Conservation (phyloP, 92 coral and sea anemone genomes). For the Isaurus tuberculatus region DNA sequence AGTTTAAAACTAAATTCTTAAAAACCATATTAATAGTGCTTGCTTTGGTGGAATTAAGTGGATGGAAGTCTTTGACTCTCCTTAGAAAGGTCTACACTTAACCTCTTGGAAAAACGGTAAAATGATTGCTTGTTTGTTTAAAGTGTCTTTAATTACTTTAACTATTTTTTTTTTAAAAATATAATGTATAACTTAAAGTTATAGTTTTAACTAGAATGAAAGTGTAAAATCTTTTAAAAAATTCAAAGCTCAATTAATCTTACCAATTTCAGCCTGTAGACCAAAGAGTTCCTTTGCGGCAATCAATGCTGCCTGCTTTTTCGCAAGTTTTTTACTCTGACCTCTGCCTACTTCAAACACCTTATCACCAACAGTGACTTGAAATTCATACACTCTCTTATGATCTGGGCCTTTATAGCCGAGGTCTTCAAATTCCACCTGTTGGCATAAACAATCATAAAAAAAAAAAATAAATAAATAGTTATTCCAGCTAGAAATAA, state of each 20-base stretch:
- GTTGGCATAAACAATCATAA: background rate
- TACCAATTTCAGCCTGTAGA: conserved; percentile 64
- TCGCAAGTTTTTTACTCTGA: conserved; percentile 79
- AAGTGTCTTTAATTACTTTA: too few relatives aligned
- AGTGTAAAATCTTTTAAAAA: too few relatives aligned
- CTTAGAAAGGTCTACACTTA: too few relatives aligned
- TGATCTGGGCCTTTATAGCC: conserved; percentile 86
- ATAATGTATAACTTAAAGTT: too few relatives aligned
- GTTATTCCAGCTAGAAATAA: background rate
- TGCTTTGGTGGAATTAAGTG: background rate
- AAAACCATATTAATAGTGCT: background rate
- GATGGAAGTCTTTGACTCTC: too few relatives aligned
- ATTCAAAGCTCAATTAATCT: background rate
- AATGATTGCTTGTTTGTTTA: too few relatives aligned
- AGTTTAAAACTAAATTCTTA: too few relatives aligned
- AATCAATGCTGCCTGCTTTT: conserved; percentile 78
- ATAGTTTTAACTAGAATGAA: too few relatives aligned
- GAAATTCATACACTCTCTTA: conserved; percentile 55
- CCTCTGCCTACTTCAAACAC: conserved; percentile 77
- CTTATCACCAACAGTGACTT: conserved; percentile 68
- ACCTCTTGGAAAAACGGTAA: too few relatives aligned
- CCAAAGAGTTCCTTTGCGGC: conserved; percentile 71
- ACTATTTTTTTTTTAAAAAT: too few relatives aligned
- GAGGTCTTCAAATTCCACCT: conserved; percentile 89
- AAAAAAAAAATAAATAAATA: background rate